Evolutionary conservation across 92 coral and sea anemone genomes (phyloP).

Genomic region (Porites evermanni): DNA sequence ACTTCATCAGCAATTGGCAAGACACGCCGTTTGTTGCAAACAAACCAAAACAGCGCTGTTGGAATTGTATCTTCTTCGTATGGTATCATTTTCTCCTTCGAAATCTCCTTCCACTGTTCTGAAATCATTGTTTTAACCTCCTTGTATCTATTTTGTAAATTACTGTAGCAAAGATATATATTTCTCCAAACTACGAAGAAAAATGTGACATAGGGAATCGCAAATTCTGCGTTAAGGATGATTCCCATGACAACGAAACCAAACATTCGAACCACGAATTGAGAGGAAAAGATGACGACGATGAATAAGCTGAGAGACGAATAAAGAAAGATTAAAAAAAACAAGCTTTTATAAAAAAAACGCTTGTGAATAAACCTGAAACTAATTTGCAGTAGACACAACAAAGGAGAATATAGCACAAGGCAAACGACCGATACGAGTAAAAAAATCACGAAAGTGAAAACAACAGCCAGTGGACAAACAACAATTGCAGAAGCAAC

Average conservation of each 20-base stretch:
- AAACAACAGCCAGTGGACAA: conserved; percentile 32
- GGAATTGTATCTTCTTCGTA: conserved; percentile 14
- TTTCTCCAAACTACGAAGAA: conserved; percentile 46
- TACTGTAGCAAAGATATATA: conserved; percentile 43
- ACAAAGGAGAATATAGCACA: conserved; percentile 37
- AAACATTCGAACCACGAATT: conserved; percentile 55
- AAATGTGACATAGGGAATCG: conserved; percentile 54
- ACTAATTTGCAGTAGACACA: background rate
- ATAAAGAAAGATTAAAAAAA: background rate
- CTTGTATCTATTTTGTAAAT: conserved; percentile 53
- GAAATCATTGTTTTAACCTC: conserved; percentile 47
- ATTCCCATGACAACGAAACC: conserved; percentile 57
- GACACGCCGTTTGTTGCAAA: conserved; percentile 4
- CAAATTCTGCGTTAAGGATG: conserved; percentile 53
- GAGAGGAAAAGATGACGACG: conserved; percentile 44
- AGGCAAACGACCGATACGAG: conserved; percentile 20
- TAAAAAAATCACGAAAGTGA: background rate
- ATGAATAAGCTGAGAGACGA: conserved; percentile 23
- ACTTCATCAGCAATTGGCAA: conserved; percentile 44
- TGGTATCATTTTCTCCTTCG: background rate
- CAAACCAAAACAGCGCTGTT: background rate
- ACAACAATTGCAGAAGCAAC: conserved; percentile 14
- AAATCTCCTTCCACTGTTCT: conserved; percentile 24
- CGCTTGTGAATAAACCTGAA: background rate
- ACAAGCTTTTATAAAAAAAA: background rate